Conservation (phyloP, 2,797 vertebrate species). For the Peromyscus attwateri region DNA sequence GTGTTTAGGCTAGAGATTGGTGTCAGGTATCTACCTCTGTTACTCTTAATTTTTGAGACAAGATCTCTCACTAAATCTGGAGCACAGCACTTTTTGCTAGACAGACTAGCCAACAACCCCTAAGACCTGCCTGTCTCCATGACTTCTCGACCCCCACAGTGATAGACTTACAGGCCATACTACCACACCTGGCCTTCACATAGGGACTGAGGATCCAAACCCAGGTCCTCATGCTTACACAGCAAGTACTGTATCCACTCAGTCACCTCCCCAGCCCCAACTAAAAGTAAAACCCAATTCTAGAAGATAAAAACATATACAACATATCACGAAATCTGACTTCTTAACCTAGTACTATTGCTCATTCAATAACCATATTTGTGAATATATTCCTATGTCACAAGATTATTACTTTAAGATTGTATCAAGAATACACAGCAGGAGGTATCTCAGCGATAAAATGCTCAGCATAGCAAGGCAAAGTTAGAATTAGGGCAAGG, state of each 20-base stretch:
- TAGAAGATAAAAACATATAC: constrained; percentile 50
- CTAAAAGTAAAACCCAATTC: constrained; percentile 1
- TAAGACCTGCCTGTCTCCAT: background rate
- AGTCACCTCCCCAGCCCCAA: background rate
- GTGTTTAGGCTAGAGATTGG: background rate
- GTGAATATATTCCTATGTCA: constrained; percentile 7
- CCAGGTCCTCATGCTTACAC: background rate
- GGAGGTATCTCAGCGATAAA: constrained; percentile 15
- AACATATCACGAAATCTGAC: constrained; percentile 27
- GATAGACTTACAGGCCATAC: background rate
- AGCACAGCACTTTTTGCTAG: background rate
- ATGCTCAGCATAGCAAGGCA: constrained; percentile 53
- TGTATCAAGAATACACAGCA: background rate
- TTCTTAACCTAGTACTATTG: constrained; percentile 6
- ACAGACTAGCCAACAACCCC: background rate
- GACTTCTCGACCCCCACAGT: background rate
- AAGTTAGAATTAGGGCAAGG: background rate
- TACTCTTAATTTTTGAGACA: background rate
- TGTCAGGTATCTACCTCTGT: background rate
- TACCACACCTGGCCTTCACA: background rate
- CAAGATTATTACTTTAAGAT: background rate
- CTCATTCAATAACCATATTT: constrained; percentile 29
- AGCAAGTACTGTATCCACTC: background rate
- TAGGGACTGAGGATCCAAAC: background rate
- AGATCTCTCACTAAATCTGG: background rate